Base-by-base conservation (phyloP, 2,797 vertebrate species). In the Sebastes variabilis region DNA sequence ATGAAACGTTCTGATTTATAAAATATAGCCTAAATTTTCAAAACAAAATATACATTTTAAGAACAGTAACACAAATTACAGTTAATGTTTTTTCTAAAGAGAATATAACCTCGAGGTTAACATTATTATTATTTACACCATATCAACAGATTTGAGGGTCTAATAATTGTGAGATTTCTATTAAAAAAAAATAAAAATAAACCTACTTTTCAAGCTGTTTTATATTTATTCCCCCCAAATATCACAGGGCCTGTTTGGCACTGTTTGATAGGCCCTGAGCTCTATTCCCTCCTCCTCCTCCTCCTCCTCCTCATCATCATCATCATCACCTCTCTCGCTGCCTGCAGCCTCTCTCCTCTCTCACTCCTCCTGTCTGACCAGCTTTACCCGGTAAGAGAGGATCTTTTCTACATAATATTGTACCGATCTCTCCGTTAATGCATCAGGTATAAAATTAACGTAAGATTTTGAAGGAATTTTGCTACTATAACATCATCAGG, bases 181-280 rank as follows among this genome's bases (percentile, higher is more conserved):
- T 49, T 80, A 58, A 4, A 34, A 27, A 75, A 74, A 74, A 81
- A 32, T 5, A 79, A 67, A 77, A 34, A 34, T 5, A 25, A 66
- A 42, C 6, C 66, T 18, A 65, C 58, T 79, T 77, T 27, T 29
- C 32, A 66, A n/a, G 20, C 16, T 65, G 27, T 66, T 87, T 69
- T 64, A 70, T 68, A 66, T 82, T 59, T 65, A 65, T 64, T 34
- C 49, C 52, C 18, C 54, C 25, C 4, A 87, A 82, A 87, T 80
- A 79, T 77, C 75, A 75, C 30, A 74, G 20, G 69, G 75, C 83
- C 82, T 80, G 59, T 86, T 77, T 82, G 77, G 82, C 79, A 84
- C 73, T 34, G 87, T 91, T 56, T 92, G 90, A 92, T 91, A 89
- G 89, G 91, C 86, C 88, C 66, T 72, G 72, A 80, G 38, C 80